Percentiles rank a stretch among this genome's conserved stretches.
Conservation (phyloP, 2,888 invertebrate species). For the Germaria angustata region DNA sequence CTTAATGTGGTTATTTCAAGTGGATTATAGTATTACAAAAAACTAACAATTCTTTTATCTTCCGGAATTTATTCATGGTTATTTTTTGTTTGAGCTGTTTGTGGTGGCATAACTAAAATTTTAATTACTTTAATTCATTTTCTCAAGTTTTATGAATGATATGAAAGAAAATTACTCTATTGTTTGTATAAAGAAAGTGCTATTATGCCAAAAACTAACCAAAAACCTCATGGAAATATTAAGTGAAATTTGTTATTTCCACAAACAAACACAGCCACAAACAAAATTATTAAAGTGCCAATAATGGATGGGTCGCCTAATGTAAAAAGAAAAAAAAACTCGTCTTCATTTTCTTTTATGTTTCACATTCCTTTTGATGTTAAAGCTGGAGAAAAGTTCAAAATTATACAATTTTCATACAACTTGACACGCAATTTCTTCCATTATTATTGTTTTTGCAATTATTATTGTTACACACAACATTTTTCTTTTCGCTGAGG, state of each 20-base stretch:
- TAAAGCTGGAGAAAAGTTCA: conserved; percentile 43
- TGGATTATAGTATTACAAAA: no score
- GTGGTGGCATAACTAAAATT: conserved; percentile 1
- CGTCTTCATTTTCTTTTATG: conserved; percentile 18
- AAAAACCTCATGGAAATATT: conserved; percentile 34
- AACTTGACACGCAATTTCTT: conserved; percentile 59
- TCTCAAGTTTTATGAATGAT: conserved; percentile 12
- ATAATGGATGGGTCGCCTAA: conserved; percentile 33
- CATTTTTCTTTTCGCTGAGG: not conserved
- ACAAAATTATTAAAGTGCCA: conserved; percentile 44
- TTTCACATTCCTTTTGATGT: not conserved
- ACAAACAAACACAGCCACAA: not conserved
- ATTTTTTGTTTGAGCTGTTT: not conserved
- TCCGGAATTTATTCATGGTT: not conserved
- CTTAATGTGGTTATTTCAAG: no score
- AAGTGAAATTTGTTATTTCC: conserved; percentile 54
- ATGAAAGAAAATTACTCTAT: conserved; percentile 25
- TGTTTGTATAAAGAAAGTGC: conserved; percentile 53
- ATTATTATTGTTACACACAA: conserved; percentile 20
- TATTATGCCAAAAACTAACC: conserved; percentile 53
- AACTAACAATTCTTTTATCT: conserved; percentile 27
- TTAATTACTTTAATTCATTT: conserved; percentile 25
- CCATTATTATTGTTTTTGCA: conserved; percentile 5
- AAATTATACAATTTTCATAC: conserved; percentile 60
- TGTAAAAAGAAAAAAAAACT: not conserved